Evolutionary conservation across 2,113 vertebrate genomes (phyloP), one percentile per base, ranked within the genome.

Genomic region (Lutjanus erythropterus): DNA sequence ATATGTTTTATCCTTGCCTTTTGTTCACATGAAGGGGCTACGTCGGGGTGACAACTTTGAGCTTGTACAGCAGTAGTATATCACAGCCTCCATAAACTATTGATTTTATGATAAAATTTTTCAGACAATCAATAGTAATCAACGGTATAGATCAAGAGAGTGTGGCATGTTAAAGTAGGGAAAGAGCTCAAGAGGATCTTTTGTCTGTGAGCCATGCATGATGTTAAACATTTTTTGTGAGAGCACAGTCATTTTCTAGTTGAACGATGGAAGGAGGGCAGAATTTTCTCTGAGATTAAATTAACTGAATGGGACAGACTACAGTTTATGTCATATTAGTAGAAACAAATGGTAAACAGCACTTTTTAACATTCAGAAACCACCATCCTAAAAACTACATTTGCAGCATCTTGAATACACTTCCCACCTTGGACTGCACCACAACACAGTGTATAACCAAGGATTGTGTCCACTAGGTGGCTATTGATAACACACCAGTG

Each of bases 81-180:
- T 95, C 94, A 94, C 88, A 92, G 88, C 88, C 94, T 94, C 95
- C 95, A 94, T 95, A 95, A 96, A 95, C 92, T 94, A 95, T 96
- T 95, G 96, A 97, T 96, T 96, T 96, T 95, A 94, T 95, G 95
- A 97, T 96, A 93, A 96, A 97, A 96, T 97, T 94, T 95, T 70
- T 93, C 89, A 94, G 82, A 93, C 95, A 95, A 92, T 96, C 96
- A 94, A 96, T 97, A 94, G 89, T 93, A 95, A 96, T 97, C 94
- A 95, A 88, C 91, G 92, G 80, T 95, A 95, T 96, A 96, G 94
- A 97, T 96, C 92, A 95, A 91, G 84, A 95, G 93, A 94, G 89
- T 92, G 93, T 93, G 93, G 91, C 95, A 94, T 46, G 64, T 91
- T 92, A 90, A 93, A 91, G 93, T 89, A 94, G 92, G 92, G 89